phyloP scores from a whole-genome alignment of 2,888 invertebrate species.

The Tribolium freemani region DNA sequence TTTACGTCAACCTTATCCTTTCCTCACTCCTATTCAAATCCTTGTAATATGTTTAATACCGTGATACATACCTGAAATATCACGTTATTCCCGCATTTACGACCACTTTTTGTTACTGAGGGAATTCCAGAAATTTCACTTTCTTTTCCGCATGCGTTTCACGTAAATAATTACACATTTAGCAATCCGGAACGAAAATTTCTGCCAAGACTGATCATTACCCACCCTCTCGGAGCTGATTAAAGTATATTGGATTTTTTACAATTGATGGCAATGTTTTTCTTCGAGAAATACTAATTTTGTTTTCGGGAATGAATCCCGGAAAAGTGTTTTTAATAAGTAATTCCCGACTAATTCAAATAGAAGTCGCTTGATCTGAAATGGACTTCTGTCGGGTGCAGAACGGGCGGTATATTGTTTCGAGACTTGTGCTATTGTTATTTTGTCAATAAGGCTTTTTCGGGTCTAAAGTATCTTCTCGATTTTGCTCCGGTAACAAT shows the following conservation, averaged over 20 bases:
- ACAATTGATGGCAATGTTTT: too few relatives aligned
- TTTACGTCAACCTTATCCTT: constrained; percentile 40
- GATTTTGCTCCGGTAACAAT: not conserved
- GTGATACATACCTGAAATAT: constrained; percentile 34
- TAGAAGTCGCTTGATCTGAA: constrained; percentile 7
- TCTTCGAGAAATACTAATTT: not conserved
- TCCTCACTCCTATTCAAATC: constrained; percentile 36
- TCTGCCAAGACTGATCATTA: constrained; percentile 13
- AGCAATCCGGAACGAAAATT: not conserved
- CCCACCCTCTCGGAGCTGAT: not conserved
- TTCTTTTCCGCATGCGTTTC: constrained; percentile 19
- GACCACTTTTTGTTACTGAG: constrained; percentile 13
- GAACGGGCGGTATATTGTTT: constrained; percentile 8
- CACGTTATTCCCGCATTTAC: constrained; percentile 21
- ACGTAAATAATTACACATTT: constrained; percentile 23
- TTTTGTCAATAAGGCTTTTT: constrained; percentile 26
- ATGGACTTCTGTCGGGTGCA: constrained; percentile 16
- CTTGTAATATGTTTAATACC: constrained; percentile 33
- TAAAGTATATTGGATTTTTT: not conserved
- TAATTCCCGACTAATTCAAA: not conserved
- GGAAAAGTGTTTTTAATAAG: not conserved
- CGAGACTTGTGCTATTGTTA: constrained; percentile 17
- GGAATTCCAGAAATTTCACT: constrained; percentile 20
- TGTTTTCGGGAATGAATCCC: too few relatives aligned
- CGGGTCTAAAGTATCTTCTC: constrained; percentile 5